Percentiles rank a stretch among this genome's conserved stretches.
These are phyloP conservation scores for Staurois parvus DNA, from an alignment of 2,797 vertebrate genomes.

Conservation along the genomic window DNA sequence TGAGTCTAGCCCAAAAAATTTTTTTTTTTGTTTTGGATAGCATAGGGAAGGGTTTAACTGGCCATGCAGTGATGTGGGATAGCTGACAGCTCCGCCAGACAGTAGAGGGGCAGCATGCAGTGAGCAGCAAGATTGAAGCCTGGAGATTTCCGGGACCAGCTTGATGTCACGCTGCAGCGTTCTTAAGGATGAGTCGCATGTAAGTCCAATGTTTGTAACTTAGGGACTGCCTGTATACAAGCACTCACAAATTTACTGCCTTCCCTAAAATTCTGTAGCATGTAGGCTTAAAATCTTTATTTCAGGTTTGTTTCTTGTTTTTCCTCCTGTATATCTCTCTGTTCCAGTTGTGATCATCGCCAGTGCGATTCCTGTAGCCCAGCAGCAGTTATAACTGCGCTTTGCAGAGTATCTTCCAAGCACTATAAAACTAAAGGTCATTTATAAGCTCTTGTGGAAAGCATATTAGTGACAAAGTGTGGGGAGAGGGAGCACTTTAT, in stretches of 20 bases:
- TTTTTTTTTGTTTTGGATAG: too few species aligned
- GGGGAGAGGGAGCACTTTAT: constrained; percentile 41
- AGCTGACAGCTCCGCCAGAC: too few species aligned
- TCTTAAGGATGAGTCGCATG: too few species aligned
- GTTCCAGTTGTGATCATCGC: constrained; percentile 22
- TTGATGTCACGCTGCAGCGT: too few species aligned
- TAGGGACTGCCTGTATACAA: too few species aligned
- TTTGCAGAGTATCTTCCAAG: constrained; percentile 38
- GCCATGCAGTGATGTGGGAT: too few species aligned
- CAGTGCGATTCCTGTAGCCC: constrained; percentile 14
- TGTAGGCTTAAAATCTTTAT: constrained; percentile 17
- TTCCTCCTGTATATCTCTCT: constrained; percentile 21
- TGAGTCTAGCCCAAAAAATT: too few species aligned
- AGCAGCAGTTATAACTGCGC: constrained; percentile 40
- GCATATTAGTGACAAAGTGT: constrained; percentile 30
- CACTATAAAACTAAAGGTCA: constrained; percentile 55
- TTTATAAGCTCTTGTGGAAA: constrained; percentile 50
- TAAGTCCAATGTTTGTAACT: too few species aligned
- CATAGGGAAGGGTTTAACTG: too few species aligned
- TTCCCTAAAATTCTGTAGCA: neutral
- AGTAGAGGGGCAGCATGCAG: too few species aligned
- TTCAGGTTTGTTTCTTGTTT: constrained; percentile 4
- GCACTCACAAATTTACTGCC: neutral
- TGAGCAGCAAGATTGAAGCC: too few species aligned
- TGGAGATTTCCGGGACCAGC: too few species aligned